Conservation (phyloP, 2,113 vertebrate genomes). For the Neopipo cinnamomea region DNA sequence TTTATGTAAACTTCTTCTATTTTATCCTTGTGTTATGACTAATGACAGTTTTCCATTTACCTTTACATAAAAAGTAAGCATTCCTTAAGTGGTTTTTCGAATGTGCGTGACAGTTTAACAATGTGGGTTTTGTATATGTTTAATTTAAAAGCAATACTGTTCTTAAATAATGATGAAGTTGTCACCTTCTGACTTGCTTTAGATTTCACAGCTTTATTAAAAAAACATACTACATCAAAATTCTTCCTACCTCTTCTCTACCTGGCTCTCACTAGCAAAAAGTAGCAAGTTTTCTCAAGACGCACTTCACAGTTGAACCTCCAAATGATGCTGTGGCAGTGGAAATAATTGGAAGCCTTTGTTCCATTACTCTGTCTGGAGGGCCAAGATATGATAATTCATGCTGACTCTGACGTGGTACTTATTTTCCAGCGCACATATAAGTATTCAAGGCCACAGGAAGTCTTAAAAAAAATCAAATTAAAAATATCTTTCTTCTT, state of each 20-base stretch:
- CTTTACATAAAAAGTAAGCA: neutral
- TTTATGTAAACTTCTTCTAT: neutral
- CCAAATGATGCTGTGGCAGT: neutral
- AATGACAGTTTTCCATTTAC: neutral
- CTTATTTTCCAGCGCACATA: neutral
- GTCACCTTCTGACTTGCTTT: neutral
- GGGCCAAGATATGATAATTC: neutral
- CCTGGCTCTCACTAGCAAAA: neutral
- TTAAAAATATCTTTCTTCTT: neutral
- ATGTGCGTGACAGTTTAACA: neutral
- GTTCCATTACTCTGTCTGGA: neutral
- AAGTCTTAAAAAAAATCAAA: neutral
- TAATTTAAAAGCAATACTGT: neutral
- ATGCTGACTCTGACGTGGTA: neutral
- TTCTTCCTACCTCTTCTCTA: neutral
- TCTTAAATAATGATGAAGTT: neutral
- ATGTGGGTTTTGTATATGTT: neutral
- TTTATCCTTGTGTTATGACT: neutral
- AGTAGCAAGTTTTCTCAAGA: neutral
- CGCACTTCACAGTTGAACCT: fast-evolving
- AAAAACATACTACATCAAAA: neutral
- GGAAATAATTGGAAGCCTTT: neutral
- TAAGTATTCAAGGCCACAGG: neutral
- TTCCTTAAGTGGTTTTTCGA: neutral
- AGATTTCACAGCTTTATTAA: neutral